These are phyloP conservation scores for Thalassophryne amazonica DNA, from an alignment of 2,797 vertebrate genomes.

Conservation along the genomic window DNA sequence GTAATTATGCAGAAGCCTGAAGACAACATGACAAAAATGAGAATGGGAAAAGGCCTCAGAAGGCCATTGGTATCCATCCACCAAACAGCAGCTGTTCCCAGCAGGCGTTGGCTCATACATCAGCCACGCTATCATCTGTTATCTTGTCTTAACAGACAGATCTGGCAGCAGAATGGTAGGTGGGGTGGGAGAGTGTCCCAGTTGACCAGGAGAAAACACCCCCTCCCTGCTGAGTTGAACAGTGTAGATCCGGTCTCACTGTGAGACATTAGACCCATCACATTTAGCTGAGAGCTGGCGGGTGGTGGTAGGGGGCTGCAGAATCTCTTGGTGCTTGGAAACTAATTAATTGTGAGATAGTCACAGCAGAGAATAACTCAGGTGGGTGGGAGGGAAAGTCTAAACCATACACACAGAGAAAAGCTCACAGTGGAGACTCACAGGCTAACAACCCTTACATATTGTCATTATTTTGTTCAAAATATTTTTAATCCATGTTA, in stretches of 20 bases:
- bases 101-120: conserved; percentile 24
- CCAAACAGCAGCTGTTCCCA: conserved; percentile 25
- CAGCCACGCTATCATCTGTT: conserved; percentile 37
- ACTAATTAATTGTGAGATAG: conserved; percentile 54
- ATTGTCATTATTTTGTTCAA: no score
- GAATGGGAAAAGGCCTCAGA: background rate
- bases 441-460: no score
- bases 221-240: conserved; percentile 33
- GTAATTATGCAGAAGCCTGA: no score
- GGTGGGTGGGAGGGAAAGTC: conserved; percentile 11
- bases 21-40: background rate
- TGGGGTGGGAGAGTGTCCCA: conserved; percentile 3
- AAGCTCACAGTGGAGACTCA: no score
- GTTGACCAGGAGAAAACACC: conserved; percentile 32
- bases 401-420: background rate
- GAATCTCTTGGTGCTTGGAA: conserved; percentile 8
- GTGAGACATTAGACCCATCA: conserved; percentile 18
- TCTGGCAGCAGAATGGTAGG: conserved; percentile 27
- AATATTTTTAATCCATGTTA: no score
- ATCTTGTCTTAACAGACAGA: conserved; percentile 42
- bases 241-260: conserved; percentile 18
- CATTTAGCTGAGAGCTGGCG: conserved; percentile 17
- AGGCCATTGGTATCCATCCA: conserved; percentile 6
- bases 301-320: conserved; percentile 5
- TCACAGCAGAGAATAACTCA: conserved; percentile 12